Percentiles rank a stretch among this genome's conserved stretches.
Evolutionary conservation across 2,113 vertebrate genomes (phyloP).

Genomic region (Chaetops frenatus): DNA sequence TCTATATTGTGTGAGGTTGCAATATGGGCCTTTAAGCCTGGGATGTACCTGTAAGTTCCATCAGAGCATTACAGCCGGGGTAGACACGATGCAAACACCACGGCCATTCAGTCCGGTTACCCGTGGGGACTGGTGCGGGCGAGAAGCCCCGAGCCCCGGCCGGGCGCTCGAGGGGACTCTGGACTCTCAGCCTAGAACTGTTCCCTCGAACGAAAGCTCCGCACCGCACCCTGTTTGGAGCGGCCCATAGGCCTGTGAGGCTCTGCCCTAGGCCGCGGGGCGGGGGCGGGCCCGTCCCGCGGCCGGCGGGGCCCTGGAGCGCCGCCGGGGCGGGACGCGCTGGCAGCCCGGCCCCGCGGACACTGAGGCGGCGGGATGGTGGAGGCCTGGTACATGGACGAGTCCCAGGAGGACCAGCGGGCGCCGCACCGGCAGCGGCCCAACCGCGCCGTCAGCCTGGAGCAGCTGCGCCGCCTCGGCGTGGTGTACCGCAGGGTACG

Average conservation of each 20-base stretch:
- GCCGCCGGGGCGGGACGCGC: background rate
- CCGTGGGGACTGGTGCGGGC: accelerated
- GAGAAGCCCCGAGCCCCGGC: accelerated
- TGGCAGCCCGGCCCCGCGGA: background rate
- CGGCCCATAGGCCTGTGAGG: accelerated
- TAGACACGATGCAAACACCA: accelerated
- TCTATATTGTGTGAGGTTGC: background rate
- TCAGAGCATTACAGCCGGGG: accelerated
- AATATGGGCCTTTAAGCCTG: no score
- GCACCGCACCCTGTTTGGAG: accelerated
- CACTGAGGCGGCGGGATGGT: background rate
- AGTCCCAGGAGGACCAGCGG: constrained; percentile 34
- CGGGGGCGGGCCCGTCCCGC: background rate
- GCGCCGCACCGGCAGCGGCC: constrained; percentile 56
- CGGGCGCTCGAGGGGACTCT: accelerated
- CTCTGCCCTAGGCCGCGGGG: background rate
- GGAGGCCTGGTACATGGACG: constrained; percentile 53
- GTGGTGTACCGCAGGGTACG: constrained; percentile 71
- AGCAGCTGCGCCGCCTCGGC: constrained; percentile 72
- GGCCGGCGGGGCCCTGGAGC: background rate
- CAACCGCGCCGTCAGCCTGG: constrained; percentile 64
- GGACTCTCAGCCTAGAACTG: accelerated
- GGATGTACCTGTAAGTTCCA: accelerated
- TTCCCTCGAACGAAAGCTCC: accelerated
- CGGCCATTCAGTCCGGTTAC: accelerated